Percentiles rank a stretch among this genome's conserved stretches.
Conservation (phyloP, 1,140 invertebrate genomes). For the Myzus persicae region DNA sequence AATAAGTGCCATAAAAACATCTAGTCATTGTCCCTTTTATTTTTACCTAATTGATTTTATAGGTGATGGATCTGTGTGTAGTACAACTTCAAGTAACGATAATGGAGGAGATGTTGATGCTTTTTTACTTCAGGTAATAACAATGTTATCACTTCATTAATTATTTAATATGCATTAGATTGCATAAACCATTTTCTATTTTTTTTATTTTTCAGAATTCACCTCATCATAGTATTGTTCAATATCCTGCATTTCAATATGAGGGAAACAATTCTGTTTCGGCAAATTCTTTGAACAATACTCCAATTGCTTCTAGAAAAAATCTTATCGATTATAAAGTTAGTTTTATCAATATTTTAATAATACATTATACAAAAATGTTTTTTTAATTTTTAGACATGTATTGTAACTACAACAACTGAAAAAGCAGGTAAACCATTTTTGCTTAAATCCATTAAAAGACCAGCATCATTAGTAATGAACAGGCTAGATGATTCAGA, state of each 20-base stretch:
- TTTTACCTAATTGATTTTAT: slow-evolving; percentile 11
- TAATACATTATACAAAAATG: background rate
- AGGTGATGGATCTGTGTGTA: slow-evolving; percentile 54
- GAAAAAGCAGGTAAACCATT: slow-evolving; percentile 52
- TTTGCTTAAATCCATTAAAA: slow-evolving; percentile 50
- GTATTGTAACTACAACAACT: slow-evolving; percentile 48
- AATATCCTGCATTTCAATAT: slow-evolving; percentile 49
- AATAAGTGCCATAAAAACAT: background rate
- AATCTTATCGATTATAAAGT: slow-evolving; percentile 50
- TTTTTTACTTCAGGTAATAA: slow-evolving; percentile 52
- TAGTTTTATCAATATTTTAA: background rate
- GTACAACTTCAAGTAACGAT: slow-evolving; percentile 52
- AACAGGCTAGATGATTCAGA: slow-evolving; percentile 40
- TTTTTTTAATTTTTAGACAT: slow-evolving; percentile 18
- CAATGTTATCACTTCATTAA: background rate
- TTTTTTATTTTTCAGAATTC: slow-evolving; percentile 41
- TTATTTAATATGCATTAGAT: background rate
- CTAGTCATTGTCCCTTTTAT: background rate
- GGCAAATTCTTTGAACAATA: slow-evolving; percentile 52
- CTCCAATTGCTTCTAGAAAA: slow-evolving; percentile 51
- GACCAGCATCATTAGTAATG: slow-evolving; percentile 55
- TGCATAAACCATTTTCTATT: background rate
- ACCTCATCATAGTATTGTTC: slow-evolving; percentile 43
- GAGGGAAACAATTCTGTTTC: slow-evolving; percentile 32
- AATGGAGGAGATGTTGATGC: slow-evolving; percentile 52